Evolutionary conservation across 1,140 invertebrate genomes (phyloP).

Genomic region (Brevipalpus yothersi): DNA sequence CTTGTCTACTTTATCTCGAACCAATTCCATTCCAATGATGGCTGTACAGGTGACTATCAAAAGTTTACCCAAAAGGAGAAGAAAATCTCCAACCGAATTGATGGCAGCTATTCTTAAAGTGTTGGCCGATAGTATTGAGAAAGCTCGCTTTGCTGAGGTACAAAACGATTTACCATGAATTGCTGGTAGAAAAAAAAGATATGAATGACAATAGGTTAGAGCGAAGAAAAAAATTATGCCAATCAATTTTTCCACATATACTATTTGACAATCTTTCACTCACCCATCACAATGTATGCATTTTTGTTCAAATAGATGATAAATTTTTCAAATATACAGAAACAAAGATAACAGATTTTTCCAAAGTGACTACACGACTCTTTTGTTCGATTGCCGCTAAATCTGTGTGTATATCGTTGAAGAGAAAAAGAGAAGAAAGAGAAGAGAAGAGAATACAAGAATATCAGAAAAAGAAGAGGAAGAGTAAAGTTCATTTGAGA

Average conservation of each 20-base stretch:
- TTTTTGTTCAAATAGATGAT: constrained; percentile 44
- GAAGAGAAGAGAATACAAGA: not conserved
- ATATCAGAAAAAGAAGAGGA: not conserved
- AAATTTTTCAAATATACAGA: constrained; percentile 43
- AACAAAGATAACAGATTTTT: constrained; percentile 42
- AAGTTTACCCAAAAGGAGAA: constrained; percentile 68
- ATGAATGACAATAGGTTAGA: not conserved
- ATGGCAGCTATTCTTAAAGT: constrained; percentile 65
- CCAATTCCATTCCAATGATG: constrained; percentile 33
- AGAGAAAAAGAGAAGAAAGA: not conserved
- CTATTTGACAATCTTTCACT: constrained; percentile 10
- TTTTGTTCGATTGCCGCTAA: not conserved
- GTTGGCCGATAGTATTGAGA: constrained; percentile 52
- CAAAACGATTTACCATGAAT: constrained; percentile 45
- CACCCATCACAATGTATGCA: constrained; percentile 51
- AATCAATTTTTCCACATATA: too few relatives aligned
- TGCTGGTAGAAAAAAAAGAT: constrained; percentile 22
- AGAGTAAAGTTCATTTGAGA: constrained; percentile 20
- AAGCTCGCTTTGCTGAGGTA: constrained; percentile 38
- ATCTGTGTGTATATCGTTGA: not conserved
- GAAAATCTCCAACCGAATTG: constrained; percentile 78
- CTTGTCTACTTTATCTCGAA: constrained; percentile 34
- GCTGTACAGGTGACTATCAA: constrained; percentile 56
- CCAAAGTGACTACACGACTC: not conserved
- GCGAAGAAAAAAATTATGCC: too few relatives aligned